A percentile compares a stretch with the other conserved stretches of the same genome.
Evolutionary conservation across 2,797 vertebrate genomes (phyloP).

Genomic region (Australoheros facetus): DNA sequence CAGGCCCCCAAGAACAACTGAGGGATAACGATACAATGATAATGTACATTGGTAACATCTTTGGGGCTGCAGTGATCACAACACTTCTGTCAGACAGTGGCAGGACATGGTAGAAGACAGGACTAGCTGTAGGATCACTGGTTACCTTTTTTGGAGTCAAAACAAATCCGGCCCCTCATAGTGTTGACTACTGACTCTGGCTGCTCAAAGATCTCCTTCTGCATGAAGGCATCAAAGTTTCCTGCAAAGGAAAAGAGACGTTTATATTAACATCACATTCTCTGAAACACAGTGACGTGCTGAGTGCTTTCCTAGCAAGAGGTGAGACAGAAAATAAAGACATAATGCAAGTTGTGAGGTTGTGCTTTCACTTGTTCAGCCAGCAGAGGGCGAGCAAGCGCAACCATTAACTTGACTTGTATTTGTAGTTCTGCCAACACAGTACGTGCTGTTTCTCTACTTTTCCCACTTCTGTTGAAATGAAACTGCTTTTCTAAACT

Average conservation of each 20-base stretch:
- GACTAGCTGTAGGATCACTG: neutral
- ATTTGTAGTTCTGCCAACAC: neutral
- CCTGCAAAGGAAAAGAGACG: slow-evolving; percentile 73
- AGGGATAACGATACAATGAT: neutral
- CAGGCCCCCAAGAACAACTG: slow-evolving; percentile 92
- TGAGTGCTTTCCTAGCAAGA: neutral
- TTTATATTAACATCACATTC: neutral
- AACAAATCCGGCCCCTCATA: slow-evolving; percentile 95
- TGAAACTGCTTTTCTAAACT: neutral
- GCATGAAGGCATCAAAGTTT: slow-evolving; percentile 96
- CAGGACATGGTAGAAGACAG: neutral
- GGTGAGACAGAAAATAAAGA: neutral
- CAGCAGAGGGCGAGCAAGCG: slow-evolving; percentile 64
- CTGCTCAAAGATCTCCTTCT: slow-evolving; percentile 98
- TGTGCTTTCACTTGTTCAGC: slow-evolving; percentile 12
- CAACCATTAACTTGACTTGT: neutral
- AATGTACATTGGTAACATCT: too few relatives aligned
- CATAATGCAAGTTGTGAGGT: neutral
- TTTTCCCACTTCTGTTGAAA: neutral
- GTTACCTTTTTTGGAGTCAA: slow-evolving; percentile 88
- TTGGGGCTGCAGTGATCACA: neutral
- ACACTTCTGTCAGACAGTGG: neutral
- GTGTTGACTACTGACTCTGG: slow-evolving; percentile 97
- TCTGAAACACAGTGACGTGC: neutral
- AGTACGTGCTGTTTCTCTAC: neutral